These are phyloP conservation scores for Cheilosia variabilis DNA, from an alignment of 2,888 invertebrate genomes.

Conservation along the genomic window DNA sequence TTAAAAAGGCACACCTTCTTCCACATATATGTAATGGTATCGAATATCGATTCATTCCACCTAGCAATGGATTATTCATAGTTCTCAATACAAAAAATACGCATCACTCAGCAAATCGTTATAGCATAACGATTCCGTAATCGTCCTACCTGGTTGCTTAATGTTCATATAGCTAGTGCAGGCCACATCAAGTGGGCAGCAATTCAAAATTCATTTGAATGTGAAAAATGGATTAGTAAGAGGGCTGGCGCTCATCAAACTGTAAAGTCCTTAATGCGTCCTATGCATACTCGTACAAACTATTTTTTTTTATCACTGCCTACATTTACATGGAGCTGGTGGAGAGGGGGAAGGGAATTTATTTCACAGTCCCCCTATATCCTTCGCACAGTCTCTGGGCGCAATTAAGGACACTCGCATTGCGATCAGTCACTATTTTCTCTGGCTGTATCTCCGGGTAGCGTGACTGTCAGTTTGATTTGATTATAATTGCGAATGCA, in stretches of 20 bases:
- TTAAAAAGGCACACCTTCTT: background rate
- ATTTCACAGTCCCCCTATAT: conserved; percentile 3
- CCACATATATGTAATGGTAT: background rate
- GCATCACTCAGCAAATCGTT: conserved; percentile 15
- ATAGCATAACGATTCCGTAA: conserved; percentile 1
- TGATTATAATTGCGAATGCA: conserved; percentile 73
- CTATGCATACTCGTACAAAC: background rate
- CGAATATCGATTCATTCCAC: background rate
- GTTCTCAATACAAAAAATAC: background rate
- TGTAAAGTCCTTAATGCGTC: conserved; percentile 45
- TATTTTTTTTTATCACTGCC: background rate
- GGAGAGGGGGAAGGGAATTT: background rate
- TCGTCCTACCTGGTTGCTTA: conserved; percentile 3
- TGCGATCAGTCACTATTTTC: conserved; percentile 49
- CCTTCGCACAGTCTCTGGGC: conserved; percentile 9
- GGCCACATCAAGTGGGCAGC: conserved; percentile 51
- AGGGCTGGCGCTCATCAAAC: conserved; percentile 31
- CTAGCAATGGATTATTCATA: conserved; percentile 11
- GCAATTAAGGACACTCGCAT: conserved; percentile 70
- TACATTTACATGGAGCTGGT: background rate
- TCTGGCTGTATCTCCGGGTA: background rate
- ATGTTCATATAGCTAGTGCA: conserved; percentile 23
- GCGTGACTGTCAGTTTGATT: conserved; percentile 63
- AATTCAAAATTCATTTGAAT: conserved; percentile 65
- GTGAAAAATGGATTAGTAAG: conserved; percentile 62